Percentiles rank a stretch among this genome's conserved stretches.
phyloP scores from a whole-genome alignment of 64 coral and sea anemone genomes.

The Astreopora myriophthalma region DNA sequence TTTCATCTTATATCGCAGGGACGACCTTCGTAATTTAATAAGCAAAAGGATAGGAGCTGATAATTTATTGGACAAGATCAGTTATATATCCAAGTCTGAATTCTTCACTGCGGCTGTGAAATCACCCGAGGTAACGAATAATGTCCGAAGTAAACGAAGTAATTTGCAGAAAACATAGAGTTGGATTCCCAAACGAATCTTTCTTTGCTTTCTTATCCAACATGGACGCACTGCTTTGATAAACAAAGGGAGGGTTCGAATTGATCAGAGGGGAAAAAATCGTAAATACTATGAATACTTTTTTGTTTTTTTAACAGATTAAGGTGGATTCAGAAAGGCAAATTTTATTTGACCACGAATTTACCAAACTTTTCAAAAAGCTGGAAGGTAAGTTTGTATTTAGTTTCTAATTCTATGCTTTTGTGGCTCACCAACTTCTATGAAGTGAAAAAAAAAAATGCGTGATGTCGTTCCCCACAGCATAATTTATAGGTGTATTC shows the following conservation, averaged over 20 bases:
- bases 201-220: too few relatives aligned
- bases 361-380: slow-evolving; percentile 99
- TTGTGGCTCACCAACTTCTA: not conserved
- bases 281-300: not conserved
- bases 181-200: too few relatives aligned
- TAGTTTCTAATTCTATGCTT: not conserved
- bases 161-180: too few relatives aligned
- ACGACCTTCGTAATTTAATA: slow-evolving; percentile 85
- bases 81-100: slow-evolving; percentile 95
- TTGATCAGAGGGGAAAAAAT: too few relatives aligned
- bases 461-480: too few relatives aligned
- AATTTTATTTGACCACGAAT: slow-evolving; percentile 95
- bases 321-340: slow-evolving; percentile 68
- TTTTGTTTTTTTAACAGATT: slow-evolving; percentile 56
- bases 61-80: slow-evolving; percentile 93
- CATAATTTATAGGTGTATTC: too few relatives aligned
- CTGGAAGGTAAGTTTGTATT: slow-evolving; percentile 75
- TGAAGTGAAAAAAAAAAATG: too few relatives aligned
- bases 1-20: slow-evolving; percentile 12
- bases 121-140: slow-evolving; percentile 91
- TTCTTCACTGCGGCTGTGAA: slow-evolving; percentile 91
- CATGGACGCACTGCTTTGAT: too few relatives aligned
- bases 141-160: too few relatives aligned
- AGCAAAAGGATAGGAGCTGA: slow-evolving; percentile 94
- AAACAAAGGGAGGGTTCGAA: too few relatives aligned